A percentile compares a stretch with the other conserved stretches of the same genome.
Evolutionary conservation across 2,113 vertebrate genomes (phyloP).

Genomic region (Lagopus muta): DNA sequence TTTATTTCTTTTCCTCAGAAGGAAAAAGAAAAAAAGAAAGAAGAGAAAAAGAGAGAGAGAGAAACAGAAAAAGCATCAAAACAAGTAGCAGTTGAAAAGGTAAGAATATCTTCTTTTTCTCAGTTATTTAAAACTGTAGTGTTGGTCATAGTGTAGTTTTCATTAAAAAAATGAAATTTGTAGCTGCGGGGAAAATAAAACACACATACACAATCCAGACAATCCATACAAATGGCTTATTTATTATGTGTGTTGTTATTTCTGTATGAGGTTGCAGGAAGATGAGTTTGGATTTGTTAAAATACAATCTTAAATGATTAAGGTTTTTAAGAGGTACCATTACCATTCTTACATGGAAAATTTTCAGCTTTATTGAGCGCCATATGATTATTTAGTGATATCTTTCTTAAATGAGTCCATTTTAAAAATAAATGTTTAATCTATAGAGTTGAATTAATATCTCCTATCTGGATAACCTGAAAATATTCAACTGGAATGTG

Average conservation of each 20-base stretch:
- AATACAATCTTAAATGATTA: neutral
- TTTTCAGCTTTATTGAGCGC: neutral
- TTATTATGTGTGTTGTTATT: neutral
- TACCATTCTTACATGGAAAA: neutral
- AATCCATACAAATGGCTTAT: neutral
- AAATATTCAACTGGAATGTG: neutral
- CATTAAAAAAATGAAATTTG: neutral
- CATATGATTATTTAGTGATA: neutral
- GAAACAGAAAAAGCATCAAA: conserved; percentile 85
- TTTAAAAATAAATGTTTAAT: neutral
- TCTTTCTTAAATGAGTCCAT: neutral
- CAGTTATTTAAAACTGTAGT: neutral
- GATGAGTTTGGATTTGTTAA: neutral
- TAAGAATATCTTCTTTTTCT: conserved; percentile 31
- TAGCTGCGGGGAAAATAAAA: neutral
- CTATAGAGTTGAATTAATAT: neutral
- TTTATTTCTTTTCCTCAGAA: conserved; percentile 73
- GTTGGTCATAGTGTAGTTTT: neutral
- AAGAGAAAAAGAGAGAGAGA: conserved; percentile 87
- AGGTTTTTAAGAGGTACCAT: neutral
- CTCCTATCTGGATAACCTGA: neutral
- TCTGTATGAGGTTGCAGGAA: neutral
- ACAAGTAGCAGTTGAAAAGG: conserved; percentile 79
- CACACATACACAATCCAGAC: neutral
- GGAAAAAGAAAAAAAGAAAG: conserved; percentile 90